Percentiles rank a stretch among this genome's conserved stretches.
Evolutionary conservation across 2,113 vertebrate species (phyloP).

Genomic region (Mormoops blainvillei): DNA sequence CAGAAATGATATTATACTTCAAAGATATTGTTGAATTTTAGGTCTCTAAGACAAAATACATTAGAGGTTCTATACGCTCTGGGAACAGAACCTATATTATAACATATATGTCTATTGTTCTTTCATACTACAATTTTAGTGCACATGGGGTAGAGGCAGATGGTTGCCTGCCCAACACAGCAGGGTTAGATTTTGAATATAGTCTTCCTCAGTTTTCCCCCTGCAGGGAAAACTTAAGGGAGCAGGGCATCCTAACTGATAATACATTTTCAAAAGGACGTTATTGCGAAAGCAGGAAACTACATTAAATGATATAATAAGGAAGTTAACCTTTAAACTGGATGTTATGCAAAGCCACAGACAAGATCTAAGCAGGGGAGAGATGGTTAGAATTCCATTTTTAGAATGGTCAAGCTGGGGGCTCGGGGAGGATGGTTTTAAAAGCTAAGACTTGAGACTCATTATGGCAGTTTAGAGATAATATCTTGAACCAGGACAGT

Average conservation of each 20-base stretch:
- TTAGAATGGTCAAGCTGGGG: background rate
- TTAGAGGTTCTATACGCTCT: background rate
- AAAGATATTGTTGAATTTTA: background rate
- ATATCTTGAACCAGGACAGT: background rate
- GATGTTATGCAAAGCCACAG: background rate
- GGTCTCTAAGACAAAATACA: slow-evolving; percentile 15
- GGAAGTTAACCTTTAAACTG: slow-evolving; percentile 6
- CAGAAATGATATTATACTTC: background rate
- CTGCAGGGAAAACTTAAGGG: background rate
- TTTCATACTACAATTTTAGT: background rate
- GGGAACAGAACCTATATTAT: background rate
- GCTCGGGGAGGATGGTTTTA: background rate
- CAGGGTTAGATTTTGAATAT: background rate
- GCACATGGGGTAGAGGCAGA: background rate
- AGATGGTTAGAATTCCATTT: background rate
- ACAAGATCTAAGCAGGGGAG: background rate
- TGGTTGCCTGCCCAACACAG: background rate
- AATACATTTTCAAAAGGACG: background rate
- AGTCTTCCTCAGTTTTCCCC: background rate
- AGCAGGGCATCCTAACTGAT: background rate
- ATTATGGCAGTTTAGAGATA: background rate
- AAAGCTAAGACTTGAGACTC: background rate
- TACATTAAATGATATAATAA: background rate
- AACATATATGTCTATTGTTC: background rate
- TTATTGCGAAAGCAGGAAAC: background rate